Evolutionary conservation across 2,113 vertebrate species (phyloP).

Genomic region (Seriola dumerili): DNA sequence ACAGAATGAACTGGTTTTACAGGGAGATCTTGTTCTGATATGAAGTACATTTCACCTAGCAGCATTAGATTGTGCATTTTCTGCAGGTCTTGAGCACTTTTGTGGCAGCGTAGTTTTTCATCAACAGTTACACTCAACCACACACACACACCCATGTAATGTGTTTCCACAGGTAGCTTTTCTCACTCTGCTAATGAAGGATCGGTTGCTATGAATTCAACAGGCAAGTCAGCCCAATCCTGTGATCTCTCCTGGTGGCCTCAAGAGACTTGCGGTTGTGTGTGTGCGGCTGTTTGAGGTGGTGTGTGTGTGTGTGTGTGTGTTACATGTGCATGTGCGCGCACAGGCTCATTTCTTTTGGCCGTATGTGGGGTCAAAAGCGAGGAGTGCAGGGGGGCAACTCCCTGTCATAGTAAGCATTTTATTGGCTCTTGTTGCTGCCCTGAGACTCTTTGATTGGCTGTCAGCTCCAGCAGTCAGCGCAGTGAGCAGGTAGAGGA

Average conservation of each 20-base stretch:
- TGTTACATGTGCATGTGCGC: conserved; percentile 24
- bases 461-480: conserved; percentile 75
- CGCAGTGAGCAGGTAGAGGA: conserved; percentile 80
- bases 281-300: neutral
- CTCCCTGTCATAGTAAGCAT: conserved; percentile 65
- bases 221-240: conserved; percentile 45
- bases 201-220: conserved; percentile 59
- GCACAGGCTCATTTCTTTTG: conserved; percentile 32
- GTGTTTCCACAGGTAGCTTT: conserved; percentile 30
- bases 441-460: conserved; percentile 69
- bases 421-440: conserved; percentile 61
- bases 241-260: conserved; percentile 53
- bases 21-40: neutral
- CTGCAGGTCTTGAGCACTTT: neutral
- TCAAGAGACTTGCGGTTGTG: conserved; percentile 38
- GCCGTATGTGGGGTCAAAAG: conserved; percentile 63
- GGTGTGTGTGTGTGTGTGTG: neutral
- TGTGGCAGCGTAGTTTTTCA: neutral
- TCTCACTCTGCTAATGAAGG: conserved; percentile 38
- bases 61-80: neutral
- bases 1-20: neutral
- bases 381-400: conserved; percentile 67
- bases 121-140: neutral
- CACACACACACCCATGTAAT: neutral
- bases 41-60: neutral